Percentiles rank a stretch among this genome's conserved stretches.
Evolutionary conservation across 2,888 invertebrate genomes (phyloP).

Genomic region (Brachyptera putata): DNA sequence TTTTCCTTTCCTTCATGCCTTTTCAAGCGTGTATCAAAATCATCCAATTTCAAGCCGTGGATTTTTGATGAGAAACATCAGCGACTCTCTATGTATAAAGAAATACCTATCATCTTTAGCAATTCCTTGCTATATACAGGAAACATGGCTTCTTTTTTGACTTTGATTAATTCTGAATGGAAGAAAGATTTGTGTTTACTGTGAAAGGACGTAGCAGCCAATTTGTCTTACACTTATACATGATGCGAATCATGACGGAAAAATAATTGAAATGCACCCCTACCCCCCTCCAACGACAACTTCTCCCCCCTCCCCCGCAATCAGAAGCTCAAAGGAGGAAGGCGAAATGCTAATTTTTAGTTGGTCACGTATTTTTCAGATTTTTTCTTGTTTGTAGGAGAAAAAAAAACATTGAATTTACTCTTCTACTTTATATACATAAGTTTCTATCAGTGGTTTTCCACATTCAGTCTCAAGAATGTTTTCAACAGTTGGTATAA

Average conservation of each 20-base stretch:
- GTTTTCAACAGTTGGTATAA: too few relatives aligned
- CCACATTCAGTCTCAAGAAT: too few relatives aligned
- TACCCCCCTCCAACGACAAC: not conserved
- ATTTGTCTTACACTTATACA: conserved; percentile 8
- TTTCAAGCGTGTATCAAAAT: too few relatives aligned
- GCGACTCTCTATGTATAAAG: too few relatives aligned
- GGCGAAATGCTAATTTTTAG: conserved; percentile 7
- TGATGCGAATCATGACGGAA: not conserved
- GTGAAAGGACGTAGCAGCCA: conserved; percentile 1
- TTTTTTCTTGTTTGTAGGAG: conserved; percentile 3
- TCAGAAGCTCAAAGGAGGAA: not conserved
- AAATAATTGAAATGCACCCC: conserved; percentile 11
- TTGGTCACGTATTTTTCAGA: conserved; percentile 9
- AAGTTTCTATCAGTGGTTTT: too few relatives aligned
- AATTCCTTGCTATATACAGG: too few relatives aligned
- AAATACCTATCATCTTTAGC: too few relatives aligned
- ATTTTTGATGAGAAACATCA: too few relatives aligned
- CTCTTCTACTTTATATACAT: too few relatives aligned
- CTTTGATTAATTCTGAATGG: not conserved
- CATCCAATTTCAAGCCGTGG: too few relatives aligned
- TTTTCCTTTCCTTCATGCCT: too few relatives aligned
- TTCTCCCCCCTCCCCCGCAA: not conserved
- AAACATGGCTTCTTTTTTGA: not conserved
- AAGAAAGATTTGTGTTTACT: conserved; percentile 10
- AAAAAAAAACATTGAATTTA: not conserved